These are phyloP conservation scores for Gallinago media DNA, from an alignment of 2,113 vertebrate genomes.

Conservation along the genomic window DNA sequence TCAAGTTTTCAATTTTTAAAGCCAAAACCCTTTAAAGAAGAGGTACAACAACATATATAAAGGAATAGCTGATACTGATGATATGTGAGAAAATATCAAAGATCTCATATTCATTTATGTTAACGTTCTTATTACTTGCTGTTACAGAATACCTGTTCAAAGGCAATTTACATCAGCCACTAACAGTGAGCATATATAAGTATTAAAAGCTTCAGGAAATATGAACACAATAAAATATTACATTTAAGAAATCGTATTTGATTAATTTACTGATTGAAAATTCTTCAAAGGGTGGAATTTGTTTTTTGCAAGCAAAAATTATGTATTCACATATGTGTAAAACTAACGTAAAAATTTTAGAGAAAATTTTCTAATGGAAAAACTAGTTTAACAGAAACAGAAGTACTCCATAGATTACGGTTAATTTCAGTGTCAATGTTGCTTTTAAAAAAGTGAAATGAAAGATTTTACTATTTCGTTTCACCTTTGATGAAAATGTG, in stretches of 20 bases:
- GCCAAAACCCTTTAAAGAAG: neutral
- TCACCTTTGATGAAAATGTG: neutral
- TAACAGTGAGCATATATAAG: neutral
- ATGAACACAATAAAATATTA: neutral
- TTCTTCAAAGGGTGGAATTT: neutral
- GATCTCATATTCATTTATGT: neutral
- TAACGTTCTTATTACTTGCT: neutral
- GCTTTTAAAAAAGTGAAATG: neutral
- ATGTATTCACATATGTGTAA: neutral
- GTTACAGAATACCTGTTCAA: neutral
- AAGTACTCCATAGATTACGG: fast-evolving
- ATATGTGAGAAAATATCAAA: neutral
- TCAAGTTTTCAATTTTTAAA: neutral
- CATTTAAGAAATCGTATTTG: neutral
- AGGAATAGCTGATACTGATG: neutral
- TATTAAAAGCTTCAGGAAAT: neutral
- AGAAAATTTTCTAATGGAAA: neutral
- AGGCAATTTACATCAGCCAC: neutral
- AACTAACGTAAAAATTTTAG: neutral
- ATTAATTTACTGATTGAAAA: neutral
- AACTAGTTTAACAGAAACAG: neutral
- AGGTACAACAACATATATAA: neutral
- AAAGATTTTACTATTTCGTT: neutral
- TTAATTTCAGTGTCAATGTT: neutral
- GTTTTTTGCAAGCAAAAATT: neutral